phyloP scores from a whole-genome alignment of 2,797 vertebrate species.

The Paguma larvata region DNA sequence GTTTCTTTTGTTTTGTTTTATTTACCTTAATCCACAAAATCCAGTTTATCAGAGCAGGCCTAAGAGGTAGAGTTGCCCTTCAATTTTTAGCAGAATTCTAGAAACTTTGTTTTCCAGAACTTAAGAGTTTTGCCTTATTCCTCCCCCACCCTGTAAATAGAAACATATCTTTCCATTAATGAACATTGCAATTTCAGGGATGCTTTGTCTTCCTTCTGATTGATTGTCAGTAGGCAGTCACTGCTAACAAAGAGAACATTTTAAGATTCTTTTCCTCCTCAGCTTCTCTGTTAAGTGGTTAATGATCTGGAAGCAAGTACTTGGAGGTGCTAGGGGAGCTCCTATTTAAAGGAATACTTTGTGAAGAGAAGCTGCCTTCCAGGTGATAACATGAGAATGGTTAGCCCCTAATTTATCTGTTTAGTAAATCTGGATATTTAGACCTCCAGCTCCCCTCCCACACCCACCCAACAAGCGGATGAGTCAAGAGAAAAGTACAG shows the following conservation, averaged over 20 bases:
- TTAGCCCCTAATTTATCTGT: constrained; percentile 34
- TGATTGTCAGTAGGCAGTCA: constrained; percentile 47
- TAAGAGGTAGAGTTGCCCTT: background rate
- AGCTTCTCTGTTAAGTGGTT: constrained; percentile 65
- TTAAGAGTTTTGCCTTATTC: background rate
- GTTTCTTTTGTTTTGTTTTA: background rate
- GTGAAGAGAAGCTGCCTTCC: background rate
- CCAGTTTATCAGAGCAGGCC: constrained; percentile 6
- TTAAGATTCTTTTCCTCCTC: constrained; percentile 56
- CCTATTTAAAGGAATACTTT: constrained; percentile 64
- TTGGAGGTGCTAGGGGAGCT: constrained; percentile 41
- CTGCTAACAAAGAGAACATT: constrained; percentile 42
- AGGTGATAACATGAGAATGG: background rate
- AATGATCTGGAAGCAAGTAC: constrained; percentile 70
- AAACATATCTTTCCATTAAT: background rate
- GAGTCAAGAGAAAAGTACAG: background rate
- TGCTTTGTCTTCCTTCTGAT: constrained; percentile 65
- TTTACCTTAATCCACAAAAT: background rate
- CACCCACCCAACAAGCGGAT: background rate
- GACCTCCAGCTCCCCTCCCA: background rate
- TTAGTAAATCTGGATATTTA: constrained; percentile 38
- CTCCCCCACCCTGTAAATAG: background rate
- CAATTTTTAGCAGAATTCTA: constrained; percentile 45
- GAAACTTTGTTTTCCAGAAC: constrained; percentile 44
- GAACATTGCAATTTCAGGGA: background rate